Evolutionary conservation across 2,113 vertebrate genomes (phyloP), one percentile per base, ranked within the genome.

Genomic region (Cygnus buccinator): DNA sequence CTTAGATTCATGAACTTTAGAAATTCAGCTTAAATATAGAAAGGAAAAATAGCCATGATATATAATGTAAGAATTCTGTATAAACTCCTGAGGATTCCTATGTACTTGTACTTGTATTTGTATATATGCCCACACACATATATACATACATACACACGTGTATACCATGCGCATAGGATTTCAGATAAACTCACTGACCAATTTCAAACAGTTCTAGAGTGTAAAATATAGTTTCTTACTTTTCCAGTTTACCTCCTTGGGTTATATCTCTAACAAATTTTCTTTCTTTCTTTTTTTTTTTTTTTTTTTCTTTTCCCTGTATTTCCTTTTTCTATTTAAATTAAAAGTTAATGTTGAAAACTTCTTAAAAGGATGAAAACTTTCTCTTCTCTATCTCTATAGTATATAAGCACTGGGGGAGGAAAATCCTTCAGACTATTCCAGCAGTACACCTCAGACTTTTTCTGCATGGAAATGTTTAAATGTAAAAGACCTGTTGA

Each of bases 1-100:
- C 58, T 93, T 87, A 22, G 67, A 84, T 85, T 72, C 57, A 71
- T 59, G 63, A 83, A 68, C n/a, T 87, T 71, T 88, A 79, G 82
- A 89, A 87, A 79, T 4, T 48, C 21, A 44, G 26, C 33, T 86
- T 78, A 81, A 75, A 62, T 52, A 76, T 8, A 66, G 2, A 13
- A 86, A 78, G 48, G 37, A 18, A 26, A 85, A 50, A 2, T 10
- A 63, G 4, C 12, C 12, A 48, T 72, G 57, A 50, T 22, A 73
- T n/a, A 46, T 13, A 62, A 62, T 29, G 8, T 41, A 46, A 76
- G 82, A 85, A 25, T 68, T 28, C 3, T 54, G 4, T 67, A n/a
- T 35, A 62, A 80, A 72, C 3, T 83, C 62, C 19, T 6, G 5
- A 77, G 6, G 44, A 43, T 19, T 67, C 29, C 20, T 63, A 3